A percentile compares a stretch with the other conserved stretches of the same genome.
phyloP scores from a whole-genome alignment of 2,888 invertebrate genomes.

The Melanostoma scalare region DNA sequence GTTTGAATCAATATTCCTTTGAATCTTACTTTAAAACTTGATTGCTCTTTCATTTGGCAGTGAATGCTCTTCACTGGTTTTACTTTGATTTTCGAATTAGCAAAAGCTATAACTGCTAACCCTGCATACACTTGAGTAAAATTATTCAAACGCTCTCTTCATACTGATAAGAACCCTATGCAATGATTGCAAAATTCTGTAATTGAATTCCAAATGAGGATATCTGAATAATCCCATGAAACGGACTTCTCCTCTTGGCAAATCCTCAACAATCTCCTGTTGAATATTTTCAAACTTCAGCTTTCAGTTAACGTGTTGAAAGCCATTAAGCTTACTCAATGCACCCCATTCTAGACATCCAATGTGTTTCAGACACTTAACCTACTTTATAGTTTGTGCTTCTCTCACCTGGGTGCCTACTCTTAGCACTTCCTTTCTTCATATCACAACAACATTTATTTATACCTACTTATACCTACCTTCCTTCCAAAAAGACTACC shows the following conservation, averaged over 20 bases:
- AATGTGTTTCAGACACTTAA: slow-evolving; percentile 28
- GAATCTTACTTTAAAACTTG: no score
- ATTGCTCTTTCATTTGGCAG: no score
- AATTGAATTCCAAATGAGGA: slow-evolving; percentile 23
- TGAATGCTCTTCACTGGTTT: no score
- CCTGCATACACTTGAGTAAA: no score
- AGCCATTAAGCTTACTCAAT: slow-evolving; percentile 56
- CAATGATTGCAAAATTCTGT: not conserved
- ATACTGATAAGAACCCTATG: no score
- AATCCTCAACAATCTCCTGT: slow-evolving; percentile 45
- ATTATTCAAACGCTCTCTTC: no score
- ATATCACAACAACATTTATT: no score
- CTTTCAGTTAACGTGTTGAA: slow-evolving; percentile 52
- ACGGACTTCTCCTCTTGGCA: not conserved
- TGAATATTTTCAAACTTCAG: slow-evolving; percentile 49
- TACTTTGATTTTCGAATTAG: no score
- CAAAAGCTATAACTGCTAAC: no score
- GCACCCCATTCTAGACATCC: slow-evolving; percentile 28
- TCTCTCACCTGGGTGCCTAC: slow-evolving; percentile 18
- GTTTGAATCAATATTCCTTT: no score
- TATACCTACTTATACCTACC: not conserved
- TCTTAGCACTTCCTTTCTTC: slow-evolving; percentile 4
- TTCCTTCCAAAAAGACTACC: not conserved
- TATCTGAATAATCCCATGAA: slow-evolving; percentile 8
- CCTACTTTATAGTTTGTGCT: slow-evolving; percentile 27